A percentile compares a stretch with the other conserved stretches of the same genome.
These are phyloP conservation scores for Rhegmatorhina hoffmannsi DNA, from an alignment of 2,113 vertebrate species.

Conservation along the genomic window DNA sequence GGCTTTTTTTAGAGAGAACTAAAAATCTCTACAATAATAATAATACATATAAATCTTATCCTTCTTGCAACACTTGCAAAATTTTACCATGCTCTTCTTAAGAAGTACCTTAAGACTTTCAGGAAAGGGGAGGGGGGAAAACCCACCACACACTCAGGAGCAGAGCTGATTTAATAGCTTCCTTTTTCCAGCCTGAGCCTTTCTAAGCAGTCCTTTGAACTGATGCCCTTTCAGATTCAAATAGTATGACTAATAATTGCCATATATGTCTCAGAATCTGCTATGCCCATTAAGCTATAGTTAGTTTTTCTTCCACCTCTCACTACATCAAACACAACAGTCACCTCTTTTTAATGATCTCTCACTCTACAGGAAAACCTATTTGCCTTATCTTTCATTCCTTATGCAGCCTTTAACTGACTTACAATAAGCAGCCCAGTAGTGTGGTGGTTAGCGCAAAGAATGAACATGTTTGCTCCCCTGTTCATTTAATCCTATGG, in stretches of 20 bases:
- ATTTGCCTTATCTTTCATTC: constrained; percentile 42
- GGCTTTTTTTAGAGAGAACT: background rate
- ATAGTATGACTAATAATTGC: constrained; percentile 28
- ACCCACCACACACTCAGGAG: background rate
- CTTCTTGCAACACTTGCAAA: background rate
- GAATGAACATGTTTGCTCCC: background rate
- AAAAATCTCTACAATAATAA: background rate
- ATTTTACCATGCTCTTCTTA: background rate
- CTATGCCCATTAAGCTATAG: background rate
- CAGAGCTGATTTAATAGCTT: constrained; percentile 1
- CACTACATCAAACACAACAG: constrained; percentile 1
- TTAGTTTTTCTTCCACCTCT: background rate
- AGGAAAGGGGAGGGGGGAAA: background rate
- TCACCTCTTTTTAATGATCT: constrained; percentile 34
- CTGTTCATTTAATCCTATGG: constrained; percentile 52
- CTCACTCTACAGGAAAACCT: constrained; percentile 14
- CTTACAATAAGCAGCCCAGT: background rate
- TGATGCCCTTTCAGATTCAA: background rate
- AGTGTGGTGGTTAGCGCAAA: background rate
- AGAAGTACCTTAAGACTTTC: background rate
- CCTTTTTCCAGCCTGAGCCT: background rate
- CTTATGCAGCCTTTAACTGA: background rate
- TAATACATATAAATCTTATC: background rate
- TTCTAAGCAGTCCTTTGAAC: constrained; percentile 34
- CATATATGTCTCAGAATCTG: constrained; percentile 10